Conservation (phyloP, 1,140 invertebrate genomes). For the Manduca sexta region DNA sequence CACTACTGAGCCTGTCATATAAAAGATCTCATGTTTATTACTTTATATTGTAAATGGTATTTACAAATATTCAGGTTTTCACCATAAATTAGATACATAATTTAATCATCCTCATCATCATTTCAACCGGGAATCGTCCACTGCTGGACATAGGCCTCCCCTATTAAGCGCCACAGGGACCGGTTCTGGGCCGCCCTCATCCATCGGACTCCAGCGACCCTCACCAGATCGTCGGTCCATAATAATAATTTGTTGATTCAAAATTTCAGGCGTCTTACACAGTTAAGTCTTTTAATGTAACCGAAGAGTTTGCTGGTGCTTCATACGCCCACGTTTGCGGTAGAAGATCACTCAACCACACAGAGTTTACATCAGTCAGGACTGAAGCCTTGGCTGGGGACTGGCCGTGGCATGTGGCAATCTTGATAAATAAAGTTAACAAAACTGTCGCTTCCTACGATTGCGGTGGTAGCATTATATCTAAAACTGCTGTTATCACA, state of each 20-base stretch:
- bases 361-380: slow-evolving; percentile 48
- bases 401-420: slow-evolving; percentile 92
- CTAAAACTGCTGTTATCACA: slow-evolving; percentile 55
- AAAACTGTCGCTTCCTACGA: slow-evolving; percentile 38
- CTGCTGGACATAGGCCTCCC: too few relatives aligned
- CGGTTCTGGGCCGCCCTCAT: too few relatives aligned
- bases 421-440: slow-evolving; percentile 82
- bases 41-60: too few relatives aligned
- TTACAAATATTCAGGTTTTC: too few relatives aligned
- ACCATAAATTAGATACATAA: too few relatives aligned
- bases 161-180: too few relatives aligned
- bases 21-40: too few relatives aligned
- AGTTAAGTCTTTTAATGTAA: slow-evolving; percentile 35
- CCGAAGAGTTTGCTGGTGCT: slow-evolving; percentile 11
- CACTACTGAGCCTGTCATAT: too few relatives aligned
- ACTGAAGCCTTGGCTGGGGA: slow-evolving; percentile 76
- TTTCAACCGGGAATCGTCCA: too few relatives aligned
- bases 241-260: background rate
- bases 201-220: too few relatives aligned
- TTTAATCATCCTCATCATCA: too few relatives aligned
- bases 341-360: slow-evolving; percentile 42
- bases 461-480: slow-evolving; percentile 65
- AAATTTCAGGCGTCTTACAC: slow-evolving; percentile 30
- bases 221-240: too few relatives aligned
- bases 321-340: slow-evolving; percentile 48